Evolutionary conservation across 2,888 invertebrate genomes (phyloP).

Genomic region (Podotricha telesiphe): DNA sequence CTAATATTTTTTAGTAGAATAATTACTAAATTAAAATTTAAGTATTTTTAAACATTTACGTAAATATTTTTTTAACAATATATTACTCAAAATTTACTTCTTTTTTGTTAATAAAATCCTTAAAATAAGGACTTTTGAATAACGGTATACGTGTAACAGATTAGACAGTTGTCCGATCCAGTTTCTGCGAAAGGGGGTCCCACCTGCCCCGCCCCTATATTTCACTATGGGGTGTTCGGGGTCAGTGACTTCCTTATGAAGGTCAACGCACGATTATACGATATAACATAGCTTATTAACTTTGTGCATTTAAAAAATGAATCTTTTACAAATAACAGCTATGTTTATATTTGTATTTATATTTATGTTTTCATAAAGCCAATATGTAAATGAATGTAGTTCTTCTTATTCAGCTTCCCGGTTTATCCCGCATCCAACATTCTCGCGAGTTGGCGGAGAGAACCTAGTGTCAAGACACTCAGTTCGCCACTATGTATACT

Average conservation of each 20-base stretch:
- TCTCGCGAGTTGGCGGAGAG: too few relatives aligned
- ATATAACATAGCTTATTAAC: background rate
- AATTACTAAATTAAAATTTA: too few relatives aligned
- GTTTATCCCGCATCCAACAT: too few relatives aligned
- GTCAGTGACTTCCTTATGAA: slow-evolving; percentile 49
- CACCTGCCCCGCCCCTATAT: slow-evolving; percentile 40
- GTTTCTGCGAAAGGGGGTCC: slow-evolving; percentile 27
- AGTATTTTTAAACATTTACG: too few relatives aligned
- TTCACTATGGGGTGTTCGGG: slow-evolving; percentile 33
- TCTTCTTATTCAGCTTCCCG: too few relatives aligned
- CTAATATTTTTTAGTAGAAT: too few relatives aligned
- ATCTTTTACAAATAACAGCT: background rate
- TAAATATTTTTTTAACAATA: too few relatives aligned
- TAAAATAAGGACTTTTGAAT: background rate
- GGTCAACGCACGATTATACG: slow-evolving; percentile 53
- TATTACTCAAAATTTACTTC: too few relatives aligned
- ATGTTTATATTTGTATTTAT: background rate
- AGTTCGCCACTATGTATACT: too few relatives aligned
- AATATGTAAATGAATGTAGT: too few relatives aligned
- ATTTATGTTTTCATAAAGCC: background rate
- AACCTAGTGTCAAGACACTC: too few relatives aligned
- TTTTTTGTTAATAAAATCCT: background rate
- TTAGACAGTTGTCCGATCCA: slow-evolving; percentile 27
- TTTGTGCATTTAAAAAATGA: background rate
- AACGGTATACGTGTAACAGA: background rate